Evolutionary conservation across 64 coral and sea anemone species (phyloP).

Genomic region (Stichodactyla helianthus): DNA sequence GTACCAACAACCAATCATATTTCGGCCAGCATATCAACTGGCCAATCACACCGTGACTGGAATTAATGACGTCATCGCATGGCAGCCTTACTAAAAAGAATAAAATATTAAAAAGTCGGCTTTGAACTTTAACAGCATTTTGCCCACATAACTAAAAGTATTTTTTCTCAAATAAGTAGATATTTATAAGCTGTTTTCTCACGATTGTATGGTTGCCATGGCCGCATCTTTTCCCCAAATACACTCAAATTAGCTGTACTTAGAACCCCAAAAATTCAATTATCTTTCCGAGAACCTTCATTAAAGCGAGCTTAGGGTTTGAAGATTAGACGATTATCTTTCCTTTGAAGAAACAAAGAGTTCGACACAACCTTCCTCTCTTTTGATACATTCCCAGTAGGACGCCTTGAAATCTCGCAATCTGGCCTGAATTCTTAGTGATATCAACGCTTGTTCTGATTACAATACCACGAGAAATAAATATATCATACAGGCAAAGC

Average conservation of each 20-base stretch:
- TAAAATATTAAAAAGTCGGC: not conserved
- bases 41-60: no score
- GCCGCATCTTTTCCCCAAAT: not conserved
- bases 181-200: not conserved
- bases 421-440: not conserved
- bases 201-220: not conserved
- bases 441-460: not conserved
- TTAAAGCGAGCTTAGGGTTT: not conserved
- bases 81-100: no score
- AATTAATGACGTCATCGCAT: no score
- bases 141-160: no score
- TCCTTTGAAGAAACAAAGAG: not conserved
- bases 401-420: not conserved
- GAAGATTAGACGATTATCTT: constrained; percentile 8
- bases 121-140: no score
- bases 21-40: no score
- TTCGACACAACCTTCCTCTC: constrained; percentile 5
- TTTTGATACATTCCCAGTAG: not conserved
- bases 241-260: constrained; percentile 3
- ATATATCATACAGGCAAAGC: not conserved
- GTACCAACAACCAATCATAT: not conserved
- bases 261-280: not conserved
- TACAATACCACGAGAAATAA: not conserved
- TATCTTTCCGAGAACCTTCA: not conserved
- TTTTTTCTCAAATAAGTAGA: no score